Evolutionary conservation across 2,797 vertebrate species (phyloP), one percentile per base, ranked within the genome.

Genomic region (Bryconaethiops microstoma): DNA sequence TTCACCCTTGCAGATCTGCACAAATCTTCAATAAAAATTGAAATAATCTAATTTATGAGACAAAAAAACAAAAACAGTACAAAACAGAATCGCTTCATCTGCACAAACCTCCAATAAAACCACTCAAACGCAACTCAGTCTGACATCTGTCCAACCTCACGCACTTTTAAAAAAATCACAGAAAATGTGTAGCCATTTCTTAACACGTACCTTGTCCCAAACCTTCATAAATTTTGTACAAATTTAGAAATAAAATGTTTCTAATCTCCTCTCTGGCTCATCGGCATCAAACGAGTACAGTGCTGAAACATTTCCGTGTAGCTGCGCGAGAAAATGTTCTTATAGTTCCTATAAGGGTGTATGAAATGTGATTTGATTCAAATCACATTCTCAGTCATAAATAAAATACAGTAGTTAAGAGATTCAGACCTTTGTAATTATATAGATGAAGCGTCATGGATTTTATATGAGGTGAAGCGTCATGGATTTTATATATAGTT

Each of bases 331-430:
- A 1, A 70, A 9, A 7, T 45, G 7, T 29, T 29, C 29, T 3
- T 29, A 3, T 62, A 14, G 90, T 93, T 93, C 91, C 88, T 71
- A 35, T 59, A n/a, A n/a, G 10, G 0, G 19, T 5, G 0, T 6
- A 29, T n/a, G n/a, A 16, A 16, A 62, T 12, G 25, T 25, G 13
- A 3, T 14, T 63, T 29, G 12, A 63, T 25, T n/a, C n/a, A n/a
- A n/a, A n/a, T n/a, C n/a, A n/a, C n/a, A n/a, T n/a, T 60, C 10
- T 60, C 8, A 57, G 7, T 57, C 55, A 12, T 12, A 60, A 60
- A 23, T 16, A 19, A 19, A 52, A 13, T 52, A 35, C 35, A 35
- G 35, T 35, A 35, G 35, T 35, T 29, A 29, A 35, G 35, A 35
- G 35, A 35, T 35, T 35, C 35, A 35, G 4, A 35, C 35, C 35